Evolutionary conservation across 2,888 invertebrate species (phyloP), one percentile per base, ranked within the genome.

Genomic region (Xestoiulus laeticollis): DNA sequence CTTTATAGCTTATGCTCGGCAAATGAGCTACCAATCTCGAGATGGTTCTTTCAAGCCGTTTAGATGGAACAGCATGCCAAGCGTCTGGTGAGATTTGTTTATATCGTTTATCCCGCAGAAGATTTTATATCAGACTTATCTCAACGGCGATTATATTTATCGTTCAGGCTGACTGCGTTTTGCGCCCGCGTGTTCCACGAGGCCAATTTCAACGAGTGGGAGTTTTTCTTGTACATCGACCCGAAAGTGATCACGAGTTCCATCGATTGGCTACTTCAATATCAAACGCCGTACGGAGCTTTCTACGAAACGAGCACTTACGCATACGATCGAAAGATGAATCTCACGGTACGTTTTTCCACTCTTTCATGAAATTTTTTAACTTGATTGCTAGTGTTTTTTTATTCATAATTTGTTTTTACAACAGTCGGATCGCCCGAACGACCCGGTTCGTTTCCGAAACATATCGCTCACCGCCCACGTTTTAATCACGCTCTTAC

Each of bases 201-300:
- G 91, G 98, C 98, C 0, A 96, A 96, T 59, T 98, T 98, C 92
- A 97, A 98, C 91, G 98, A 99, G 92, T 99, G 98, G 98, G 98
- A 98, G 93, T 97, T 98, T 92, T 97, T 95, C 91, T 95, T 99
- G 88, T 99, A 97, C 92, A 97, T 99, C 89, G 98, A 98, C 92
- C 96, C 97, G 0, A 93, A 94, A 83, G 96, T 97, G 3, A 96
- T 98, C 90, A 95, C 96, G 5, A 95, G 95, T 91, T 95, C 98
- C 0, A 96, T 97, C 1, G 93, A 95, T 0, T 99, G 97, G 97
- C 93, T 99, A 2, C 92, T 98, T 88, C 93, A 95, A 87, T 96
- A 97, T 92, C 98, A 99, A 92, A 95, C 94, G 0, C 94, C 94
- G 0, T 95, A 96, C 32, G 99, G 99, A 0, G 95, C 97, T 0